These are phyloP conservation scores for Pseudochirops corinnae DNA, from an alignment of 2,797 vertebrate genomes.

Conservation along the genomic window DNA sequence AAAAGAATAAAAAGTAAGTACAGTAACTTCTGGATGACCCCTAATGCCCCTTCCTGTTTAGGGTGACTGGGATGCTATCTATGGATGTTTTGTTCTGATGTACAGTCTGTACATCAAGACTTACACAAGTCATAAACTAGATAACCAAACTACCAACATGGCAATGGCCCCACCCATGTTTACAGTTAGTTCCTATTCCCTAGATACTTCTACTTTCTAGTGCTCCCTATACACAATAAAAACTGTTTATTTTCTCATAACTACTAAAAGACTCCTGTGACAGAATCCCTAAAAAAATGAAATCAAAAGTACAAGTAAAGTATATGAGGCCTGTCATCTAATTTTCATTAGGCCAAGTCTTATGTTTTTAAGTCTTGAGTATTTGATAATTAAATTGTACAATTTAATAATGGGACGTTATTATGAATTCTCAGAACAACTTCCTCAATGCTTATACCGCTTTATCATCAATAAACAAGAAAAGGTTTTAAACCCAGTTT, in stretches of 20 bases:
- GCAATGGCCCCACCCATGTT: neutral
- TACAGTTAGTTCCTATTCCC: slow-evolving; percentile 9
- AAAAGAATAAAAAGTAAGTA: neutral
- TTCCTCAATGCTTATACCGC: slow-evolving; percentile 10
- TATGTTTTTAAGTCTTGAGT: neutral
- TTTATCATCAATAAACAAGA: slow-evolving; percentile 44
- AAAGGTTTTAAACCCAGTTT: slow-evolving; percentile 13
- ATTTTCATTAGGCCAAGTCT: slow-evolving; percentile 34
- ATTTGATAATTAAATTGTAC: slow-evolving; percentile 7
- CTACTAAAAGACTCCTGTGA: neutral
- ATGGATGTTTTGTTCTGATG: neutral
- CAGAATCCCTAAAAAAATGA: slow-evolving; percentile 32
- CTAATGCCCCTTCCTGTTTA: neutral
- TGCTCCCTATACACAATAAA: slow-evolving; percentile 17
- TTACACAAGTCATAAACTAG: slow-evolving; percentile 39
- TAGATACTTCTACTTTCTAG: slow-evolving; percentile 27
- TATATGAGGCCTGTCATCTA: neutral
- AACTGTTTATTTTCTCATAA: neutral
- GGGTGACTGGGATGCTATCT: neutral
- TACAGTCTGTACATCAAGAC: slow-evolving; percentile 16
- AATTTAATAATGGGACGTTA: slow-evolving; percentile 22
- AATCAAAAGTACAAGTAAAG: slow-evolving; percentile 21
- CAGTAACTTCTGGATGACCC: neutral
- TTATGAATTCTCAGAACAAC: slow-evolving; percentile 10
- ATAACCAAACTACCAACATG: slow-evolving; percentile 34